Conservation (phyloP, 92 coral and sea anemone genomes). For the Anthopleura xanthogrammica region DNA sequence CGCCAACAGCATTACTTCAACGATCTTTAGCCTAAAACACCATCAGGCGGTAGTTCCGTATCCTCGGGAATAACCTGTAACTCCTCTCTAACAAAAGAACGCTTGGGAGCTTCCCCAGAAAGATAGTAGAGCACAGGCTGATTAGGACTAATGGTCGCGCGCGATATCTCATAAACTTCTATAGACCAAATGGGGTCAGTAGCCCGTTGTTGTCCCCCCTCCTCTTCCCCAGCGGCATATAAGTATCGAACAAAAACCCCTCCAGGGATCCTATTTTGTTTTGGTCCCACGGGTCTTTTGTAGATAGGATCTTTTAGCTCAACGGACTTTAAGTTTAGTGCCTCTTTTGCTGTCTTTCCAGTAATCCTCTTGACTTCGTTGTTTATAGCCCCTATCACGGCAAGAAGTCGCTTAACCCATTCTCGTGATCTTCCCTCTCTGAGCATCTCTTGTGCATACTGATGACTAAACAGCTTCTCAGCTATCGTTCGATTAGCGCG, state of each 20-base stretch:
- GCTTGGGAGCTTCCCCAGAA: neutral
- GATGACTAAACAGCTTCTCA: slow-evolving; percentile 21
- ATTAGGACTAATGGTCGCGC: neutral
- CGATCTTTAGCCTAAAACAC: neutral
- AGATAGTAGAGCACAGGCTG: slow-evolving; percentile 26
- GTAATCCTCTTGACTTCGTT: neutral
- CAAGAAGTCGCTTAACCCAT: slow-evolving; percentile 13
- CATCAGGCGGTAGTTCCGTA: neutral
- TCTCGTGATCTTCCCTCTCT: neutral
- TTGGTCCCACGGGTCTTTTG: slow-evolving; percentile 11
- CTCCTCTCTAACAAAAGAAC: slow-evolving; percentile 19
- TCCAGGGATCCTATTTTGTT: neutral
- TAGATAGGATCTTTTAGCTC: neutral
- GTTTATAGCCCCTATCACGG: neutral
- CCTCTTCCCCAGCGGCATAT: slow-evolving; percentile 16
- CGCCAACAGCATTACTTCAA: too few relatives aligned
- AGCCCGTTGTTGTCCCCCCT: slow-evolving; percentile 23
- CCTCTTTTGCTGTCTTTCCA: neutral
- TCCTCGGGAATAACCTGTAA: slow-evolving; percentile 1
- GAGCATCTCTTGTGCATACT: slow-evolving; percentile 29
- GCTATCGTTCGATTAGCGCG: slow-evolving; percentile 10
- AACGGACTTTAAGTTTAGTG: neutral
- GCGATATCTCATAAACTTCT: neutral
- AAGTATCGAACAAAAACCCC: slow-evolving; percentile 7
- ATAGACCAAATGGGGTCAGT: slow-evolving; percentile 35